phyloP scores from a whole-genome alignment of 1,140 invertebrate genomes.

The Epicauta chinensis region DNA sequence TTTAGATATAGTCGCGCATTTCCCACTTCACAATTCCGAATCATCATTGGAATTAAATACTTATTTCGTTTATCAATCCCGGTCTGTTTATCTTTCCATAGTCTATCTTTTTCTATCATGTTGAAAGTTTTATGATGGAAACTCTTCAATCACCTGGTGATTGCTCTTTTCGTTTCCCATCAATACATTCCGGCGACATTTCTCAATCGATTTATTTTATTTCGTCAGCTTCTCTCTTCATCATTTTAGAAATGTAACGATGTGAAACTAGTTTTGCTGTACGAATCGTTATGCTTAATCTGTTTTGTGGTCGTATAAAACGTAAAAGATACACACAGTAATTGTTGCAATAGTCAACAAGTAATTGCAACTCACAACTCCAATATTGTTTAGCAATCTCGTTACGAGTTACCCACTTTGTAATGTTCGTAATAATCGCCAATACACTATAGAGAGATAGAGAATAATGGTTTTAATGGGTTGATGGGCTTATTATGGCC shows the following conservation, averaged over 20 bases:
- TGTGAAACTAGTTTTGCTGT: too few species aligned
- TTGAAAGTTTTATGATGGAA: conserved; percentile 25
- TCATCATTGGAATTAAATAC: conserved; percentile 39
- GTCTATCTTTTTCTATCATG: too few species aligned
- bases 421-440: conserved; percentile 21
- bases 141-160: conserved; percentile 29
- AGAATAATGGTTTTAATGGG: conserved; percentile 17
- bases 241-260: too few species aligned
- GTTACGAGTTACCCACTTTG: conserved; percentile 13
- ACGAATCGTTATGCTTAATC: too few species aligned
- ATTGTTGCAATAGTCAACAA: conserved; percentile 10
- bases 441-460: conserved; percentile 2
- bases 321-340: too few species aligned
- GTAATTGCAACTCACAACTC: conserved; percentile 14
- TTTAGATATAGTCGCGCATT: conserved; percentile 37
- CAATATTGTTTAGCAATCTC: conserved; percentile 23
- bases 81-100: conserved; percentile 26
- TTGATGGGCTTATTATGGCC: conserved; percentile 15
- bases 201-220: not conserved
- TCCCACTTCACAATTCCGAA: too few species aligned
- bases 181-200: conserved; percentile 4
- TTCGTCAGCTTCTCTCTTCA: too few species aligned
- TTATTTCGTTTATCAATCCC: conserved; percentile 36
- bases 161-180: conserved; percentile 20
- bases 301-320: not conserved